Evolutionary conservation across 2,888 invertebrate species (phyloP).

Genomic region (Patella ulyssiponensis): DNA sequence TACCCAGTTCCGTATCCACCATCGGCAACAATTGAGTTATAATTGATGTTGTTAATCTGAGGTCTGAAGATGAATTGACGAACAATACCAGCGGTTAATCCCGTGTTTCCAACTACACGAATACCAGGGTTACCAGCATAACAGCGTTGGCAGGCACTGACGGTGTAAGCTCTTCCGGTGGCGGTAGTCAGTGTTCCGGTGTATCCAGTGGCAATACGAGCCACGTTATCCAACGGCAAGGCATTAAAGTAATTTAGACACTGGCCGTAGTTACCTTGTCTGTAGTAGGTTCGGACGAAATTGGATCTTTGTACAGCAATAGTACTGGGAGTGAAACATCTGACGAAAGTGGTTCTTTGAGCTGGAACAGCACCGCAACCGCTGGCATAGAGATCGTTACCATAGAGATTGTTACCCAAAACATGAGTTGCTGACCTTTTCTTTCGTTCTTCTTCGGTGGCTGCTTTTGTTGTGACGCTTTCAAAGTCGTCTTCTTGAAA

Average conservation of each 20-base stretch:
- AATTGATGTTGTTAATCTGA: too few species aligned
- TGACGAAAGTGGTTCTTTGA: not conserved
- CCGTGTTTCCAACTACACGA: not conserved
- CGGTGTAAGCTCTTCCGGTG: not conserved
- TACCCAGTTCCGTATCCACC: too few species aligned
- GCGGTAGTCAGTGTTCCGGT: not conserved
- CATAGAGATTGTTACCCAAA: not conserved
- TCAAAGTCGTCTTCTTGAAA: too few species aligned
- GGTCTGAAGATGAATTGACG: not conserved
- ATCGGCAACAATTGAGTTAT: too few species aligned
- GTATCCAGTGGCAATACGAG: not conserved
- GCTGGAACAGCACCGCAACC: not conserved
- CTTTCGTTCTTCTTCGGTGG: not conserved
- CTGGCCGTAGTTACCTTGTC: not conserved
- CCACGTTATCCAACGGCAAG: not conserved
- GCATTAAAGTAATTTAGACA: not conserved
- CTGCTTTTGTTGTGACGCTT: too few species aligned
- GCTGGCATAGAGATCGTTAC: not conserved
- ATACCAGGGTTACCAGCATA: constrained; percentile 1
- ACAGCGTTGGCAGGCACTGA: not conserved
- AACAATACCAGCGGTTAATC: not conserved
- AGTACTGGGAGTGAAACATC: not conserved
- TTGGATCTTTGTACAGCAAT: not conserved
- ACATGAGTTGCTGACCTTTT: not conserved
- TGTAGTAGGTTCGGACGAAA: not conserved